Conservation (phyloP, 2,888 invertebrate species). For the Polydrusus tereticollis region DNA sequence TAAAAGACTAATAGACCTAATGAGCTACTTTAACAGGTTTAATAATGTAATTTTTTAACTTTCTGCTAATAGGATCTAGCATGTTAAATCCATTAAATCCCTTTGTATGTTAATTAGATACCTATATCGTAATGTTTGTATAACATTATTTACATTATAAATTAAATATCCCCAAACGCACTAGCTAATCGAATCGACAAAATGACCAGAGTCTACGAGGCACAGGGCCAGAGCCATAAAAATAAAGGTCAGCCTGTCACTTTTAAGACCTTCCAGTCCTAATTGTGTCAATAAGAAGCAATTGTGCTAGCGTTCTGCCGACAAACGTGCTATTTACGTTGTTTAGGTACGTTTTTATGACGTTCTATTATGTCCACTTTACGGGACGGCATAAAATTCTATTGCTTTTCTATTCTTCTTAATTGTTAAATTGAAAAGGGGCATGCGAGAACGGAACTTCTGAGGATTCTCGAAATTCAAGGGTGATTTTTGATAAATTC, state of each 20-base stretch:
- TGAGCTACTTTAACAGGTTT: no score
- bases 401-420: conserved; percentile 7
- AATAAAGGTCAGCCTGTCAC: conserved; percentile 1
- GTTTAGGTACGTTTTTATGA: conserved; percentile 32
- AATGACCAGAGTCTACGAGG: background rate
- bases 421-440: conserved; percentile 17
- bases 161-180: background rate
- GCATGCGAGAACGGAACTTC: conserved; percentile 20
- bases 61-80: no score
- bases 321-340: conserved; percentile 43
- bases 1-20: no score
- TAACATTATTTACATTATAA: no score
- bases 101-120: no score
- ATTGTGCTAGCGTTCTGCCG: conserved; percentile 26
- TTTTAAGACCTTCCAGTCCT: conserved; percentile 21
- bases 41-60: no score
- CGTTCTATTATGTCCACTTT: conserved; percentile 17
- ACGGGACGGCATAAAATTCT: conserved; percentile 4
- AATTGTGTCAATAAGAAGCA: conserved; percentile 33
- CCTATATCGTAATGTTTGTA: no score
- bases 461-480: conserved; percentile 19
- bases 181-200: background rate
- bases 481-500: conserved; percentile 12
- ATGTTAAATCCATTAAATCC: no score
- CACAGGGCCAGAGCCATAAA: conserved; percentile 18